Base-by-base conservation (phyloP, 2,113 vertebrate genomes). In the Aramus guarauna region DNA sequence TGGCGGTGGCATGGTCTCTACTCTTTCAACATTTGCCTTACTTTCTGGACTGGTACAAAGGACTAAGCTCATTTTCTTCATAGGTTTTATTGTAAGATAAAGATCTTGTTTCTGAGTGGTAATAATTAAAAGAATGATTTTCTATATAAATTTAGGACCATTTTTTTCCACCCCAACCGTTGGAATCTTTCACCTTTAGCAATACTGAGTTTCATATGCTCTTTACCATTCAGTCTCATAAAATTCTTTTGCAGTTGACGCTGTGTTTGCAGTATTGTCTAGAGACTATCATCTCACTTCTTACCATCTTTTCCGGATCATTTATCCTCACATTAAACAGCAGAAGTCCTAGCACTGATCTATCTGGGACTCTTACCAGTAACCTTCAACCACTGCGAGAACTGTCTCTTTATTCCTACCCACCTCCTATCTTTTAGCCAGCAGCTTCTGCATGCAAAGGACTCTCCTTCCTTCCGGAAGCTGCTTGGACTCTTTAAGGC, bases 141-240 rank as follows among this genome's bases (percentile, higher is more conserved):
- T 81, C 30, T 56, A 9, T 34, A 85, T 47, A 73, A 48, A 86
- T 47, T 34, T n/a, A 88, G 37, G n/a, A 63, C 3, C 5, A 7
- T 13, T 78, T 59, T 39, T n/a, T 16, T 7, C 0, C 2, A 10
- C 13, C 17, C 3, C 9, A 81, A 62, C 14, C 27, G 34, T 3
- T 12, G 41, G 22, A 71, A 15, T 71, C 37, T 87, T 91, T 45
- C 27, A 87, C 32, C 21, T 85, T 79, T 69, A 93, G 12, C 39
- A 64, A 19, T 18, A 72, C 0, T 58, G 39, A 82, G 12, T 82
- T 92, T 79, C 58, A 39, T 13, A 56, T 21, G 19, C 36, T 72
- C 47, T 62, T 56, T 66, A 55, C 9, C 39, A 64, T 1, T 39
- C 6, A 53, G 45, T 45, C 36, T 88, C 53, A 62, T 30, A 80